phyloP scores from a whole-genome alignment of 1,140 invertebrate genomes.

The Telenomus remus region DNA sequence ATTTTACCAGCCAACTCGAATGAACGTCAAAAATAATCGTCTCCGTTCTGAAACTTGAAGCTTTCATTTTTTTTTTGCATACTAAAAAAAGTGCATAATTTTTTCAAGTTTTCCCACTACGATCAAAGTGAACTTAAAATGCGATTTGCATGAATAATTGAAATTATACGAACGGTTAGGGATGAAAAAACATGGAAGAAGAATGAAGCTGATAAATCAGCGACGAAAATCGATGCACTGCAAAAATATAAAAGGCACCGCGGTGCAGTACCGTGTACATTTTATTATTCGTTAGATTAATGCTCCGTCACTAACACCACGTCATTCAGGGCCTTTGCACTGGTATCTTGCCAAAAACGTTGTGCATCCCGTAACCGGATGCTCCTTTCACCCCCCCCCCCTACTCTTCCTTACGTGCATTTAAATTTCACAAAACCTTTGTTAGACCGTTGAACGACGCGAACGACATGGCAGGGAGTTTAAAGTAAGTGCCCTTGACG shows the following conservation, averaged over 20 bases:
- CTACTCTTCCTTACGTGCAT: constrained; percentile 49
- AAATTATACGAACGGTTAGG: constrained; percentile 4
- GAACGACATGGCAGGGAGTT: constrained; percentile 22
- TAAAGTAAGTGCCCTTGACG: constrained; percentile 33
- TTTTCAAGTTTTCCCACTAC: too few species aligned
- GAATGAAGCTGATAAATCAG: constrained; percentile 44
- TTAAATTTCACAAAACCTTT: constrained; percentile 55
- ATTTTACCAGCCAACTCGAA: too few species aligned
- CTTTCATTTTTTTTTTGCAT: too few species aligned
- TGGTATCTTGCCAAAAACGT: constrained; percentile 69
- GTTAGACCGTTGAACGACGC: constrained; percentile 27
- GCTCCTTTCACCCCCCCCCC: constrained; percentile 52
- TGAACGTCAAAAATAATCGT: too few species aligned
- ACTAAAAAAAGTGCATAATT: too few species aligned
- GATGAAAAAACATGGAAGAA: constrained; percentile 21
- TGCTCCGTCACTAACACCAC: constrained; percentile 63
- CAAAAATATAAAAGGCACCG: constrained; percentile 36
- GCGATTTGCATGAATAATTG: too few species aligned
- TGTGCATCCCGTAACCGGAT: constrained; percentile 64
- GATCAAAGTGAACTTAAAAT: too few species aligned
- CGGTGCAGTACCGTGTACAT: constrained; percentile 49
- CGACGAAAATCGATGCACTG: constrained; percentile 44
- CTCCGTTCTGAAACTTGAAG: too few species aligned
- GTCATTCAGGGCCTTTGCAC: constrained; percentile 60
- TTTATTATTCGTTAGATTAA: constrained; percentile 66